Evolutionary conservation across 2,113 vertebrate genomes (phyloP).

Genomic region (Strigops habroptila): DNA sequence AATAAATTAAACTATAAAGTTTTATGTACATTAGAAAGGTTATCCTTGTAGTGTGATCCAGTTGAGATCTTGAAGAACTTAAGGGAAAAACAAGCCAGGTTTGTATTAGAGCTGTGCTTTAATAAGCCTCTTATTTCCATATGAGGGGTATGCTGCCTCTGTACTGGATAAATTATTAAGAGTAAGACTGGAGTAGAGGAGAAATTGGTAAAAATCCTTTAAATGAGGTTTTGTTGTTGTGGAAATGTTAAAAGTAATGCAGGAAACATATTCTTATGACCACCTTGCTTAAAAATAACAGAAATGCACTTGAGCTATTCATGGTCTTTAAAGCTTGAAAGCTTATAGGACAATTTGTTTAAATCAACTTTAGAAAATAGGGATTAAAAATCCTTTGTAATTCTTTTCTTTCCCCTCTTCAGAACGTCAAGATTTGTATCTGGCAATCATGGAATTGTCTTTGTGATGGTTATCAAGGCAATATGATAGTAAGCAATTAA

Average conservation of each 20-base stretch:
- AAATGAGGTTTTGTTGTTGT: not conserved
- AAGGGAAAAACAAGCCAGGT: not conserved
- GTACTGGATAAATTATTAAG: not conserved
- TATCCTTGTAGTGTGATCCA: not conserved
- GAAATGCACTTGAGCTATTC: not conserved
- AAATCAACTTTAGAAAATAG: not conserved
- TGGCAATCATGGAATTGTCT: conserved; percentile 44
- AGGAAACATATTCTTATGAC: not conserved
- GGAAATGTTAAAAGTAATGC: not conserved
- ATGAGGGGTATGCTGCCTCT: not conserved
- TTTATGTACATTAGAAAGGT: not conserved
- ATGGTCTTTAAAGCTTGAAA: not conserved
- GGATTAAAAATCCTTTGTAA: not conserved
- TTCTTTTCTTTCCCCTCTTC: not conserved
- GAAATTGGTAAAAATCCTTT: not conserved
- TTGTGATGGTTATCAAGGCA: conserved; percentile 37
- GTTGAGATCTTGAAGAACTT: not conserved
- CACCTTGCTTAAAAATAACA: not conserved
- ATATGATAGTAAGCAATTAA: conserved; percentile 52
- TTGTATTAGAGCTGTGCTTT: not conserved
- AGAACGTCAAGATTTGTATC: not conserved
- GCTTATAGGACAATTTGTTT: conserved; percentile 9
- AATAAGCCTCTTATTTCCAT: not conserved
- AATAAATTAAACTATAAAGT: not conserved
- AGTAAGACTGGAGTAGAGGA: not conserved